Base-by-base conservation (phyloP, 1,140 invertebrate species). In the Bombus soroeensis region DNA sequence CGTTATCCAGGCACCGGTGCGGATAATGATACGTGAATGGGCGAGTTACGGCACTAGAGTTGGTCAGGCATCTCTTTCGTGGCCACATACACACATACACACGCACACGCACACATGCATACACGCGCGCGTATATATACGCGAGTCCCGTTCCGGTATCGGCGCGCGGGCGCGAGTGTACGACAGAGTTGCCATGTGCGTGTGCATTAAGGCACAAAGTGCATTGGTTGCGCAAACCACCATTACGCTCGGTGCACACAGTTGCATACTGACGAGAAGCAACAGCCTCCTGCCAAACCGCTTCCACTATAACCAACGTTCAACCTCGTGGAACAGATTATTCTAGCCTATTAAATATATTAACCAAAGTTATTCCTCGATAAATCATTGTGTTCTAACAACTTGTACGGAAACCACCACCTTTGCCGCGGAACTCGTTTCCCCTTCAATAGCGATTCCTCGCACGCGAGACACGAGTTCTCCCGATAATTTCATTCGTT, bases 1-100 rank as follows among this genome's bases (percentile, higher is more conserved):
- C 92, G 92, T 94, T 94, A 94, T 94, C 94, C 93, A 90, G 91
- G 90, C 90, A 93, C 87, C 72, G 80, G 59, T 82, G 87, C 88
- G 91, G 91, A 94, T 94, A 95, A 94, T 94, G 92, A 95, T 94
- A 94, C 94, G 93, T 92, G 91, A 94, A 94, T 92, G 91, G 84
- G 72, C 87, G 89, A 90, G 85, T 94, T 93, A 93, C 88, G 87
- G 85, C 87, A 89, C 87, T 91, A 87, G 86, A 88, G 81, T 93
- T 81, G 87, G 86, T 80, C 88, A 87, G 79, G 87, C 86, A 89
- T 91, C 83, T 84, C 85, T 89, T 90, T 91, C 87, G 81, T 75
- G 47, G 72, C 15, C 6, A 10, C 25, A 28, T 34, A 32, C 2
- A 64, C 5, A 4, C 0, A 2, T 0, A 0, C 3, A 25, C 22